Conservation (phyloP, 1,140 invertebrate genomes). For the Chrysopa pallens region DNA sequence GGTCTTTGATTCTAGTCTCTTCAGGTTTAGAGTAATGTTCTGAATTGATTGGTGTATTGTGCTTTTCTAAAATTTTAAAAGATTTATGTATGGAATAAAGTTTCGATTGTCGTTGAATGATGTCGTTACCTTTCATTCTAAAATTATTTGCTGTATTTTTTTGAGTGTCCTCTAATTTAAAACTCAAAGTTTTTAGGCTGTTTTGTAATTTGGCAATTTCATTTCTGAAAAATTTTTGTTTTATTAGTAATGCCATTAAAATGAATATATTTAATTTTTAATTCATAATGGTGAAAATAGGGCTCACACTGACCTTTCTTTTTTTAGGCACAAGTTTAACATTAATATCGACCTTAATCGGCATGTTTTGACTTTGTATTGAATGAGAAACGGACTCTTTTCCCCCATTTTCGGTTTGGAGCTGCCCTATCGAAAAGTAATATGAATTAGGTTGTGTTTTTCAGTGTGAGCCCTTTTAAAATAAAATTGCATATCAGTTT, state of each 20-base stretch:
- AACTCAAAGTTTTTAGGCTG: conserved; percentile 31
- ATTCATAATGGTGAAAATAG: conserved; percentile 19
- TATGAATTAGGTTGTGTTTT: neutral
- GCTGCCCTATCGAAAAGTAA: conserved; percentile 20
- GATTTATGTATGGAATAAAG: too few species aligned
- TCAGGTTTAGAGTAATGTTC: too few species aligned
- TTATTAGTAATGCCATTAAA: conserved; percentile 5
- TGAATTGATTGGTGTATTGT: too few species aligned
- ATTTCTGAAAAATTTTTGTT: conserved; percentile 23
- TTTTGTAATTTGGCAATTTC: conserved; percentile 35
- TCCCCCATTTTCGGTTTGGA: conserved; percentile 13
- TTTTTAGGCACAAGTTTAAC: conserved; percentile 53
- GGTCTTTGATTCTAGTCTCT: too few species aligned
- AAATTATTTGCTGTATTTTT: conserved; percentile 12
- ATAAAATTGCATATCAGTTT: neutral
- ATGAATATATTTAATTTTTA: conserved; percentile 19
- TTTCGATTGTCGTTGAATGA: conserved; percentile 3
- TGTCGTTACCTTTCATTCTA: conserved; percentile 12
- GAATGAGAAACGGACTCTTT: conserved; percentile 32
- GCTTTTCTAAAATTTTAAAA: too few species aligned
- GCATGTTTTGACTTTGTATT: conserved; percentile 50
- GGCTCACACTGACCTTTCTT: conserved; percentile 19
- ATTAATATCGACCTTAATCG: conserved; percentile 61
- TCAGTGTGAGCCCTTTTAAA: neutral
- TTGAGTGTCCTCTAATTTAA: conserved; percentile 16